Conservation (phyloP, 2,797 vertebrate species). For the Onychomys leucogaster region DNA sequence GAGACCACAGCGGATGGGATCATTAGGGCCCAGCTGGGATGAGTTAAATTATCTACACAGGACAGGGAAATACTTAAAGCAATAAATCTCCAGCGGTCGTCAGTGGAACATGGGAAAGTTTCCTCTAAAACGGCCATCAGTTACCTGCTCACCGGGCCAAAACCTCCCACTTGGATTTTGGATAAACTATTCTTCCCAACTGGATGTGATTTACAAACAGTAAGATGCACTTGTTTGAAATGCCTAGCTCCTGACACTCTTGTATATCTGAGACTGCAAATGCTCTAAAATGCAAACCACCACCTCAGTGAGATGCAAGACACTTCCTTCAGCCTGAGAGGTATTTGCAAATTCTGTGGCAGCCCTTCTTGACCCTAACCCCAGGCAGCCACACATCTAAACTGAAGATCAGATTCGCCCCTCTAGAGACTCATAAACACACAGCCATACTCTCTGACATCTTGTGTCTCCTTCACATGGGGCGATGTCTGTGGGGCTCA, state of each 20-base stretch:
- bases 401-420: accelerated
- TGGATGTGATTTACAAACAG: accelerated
- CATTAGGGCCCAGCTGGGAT: conserved; percentile 32
- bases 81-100: neutral
- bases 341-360: accelerated
- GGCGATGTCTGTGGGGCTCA: accelerated
- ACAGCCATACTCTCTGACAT: accelerated
- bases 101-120: neutral
- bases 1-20: neutral
- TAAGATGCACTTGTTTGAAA: neutral
- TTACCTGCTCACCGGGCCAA: neutral
- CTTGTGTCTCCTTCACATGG: neutral
- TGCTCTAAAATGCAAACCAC: accelerated
- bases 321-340: too few species aligned
- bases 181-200: neutral
- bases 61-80: neutral
- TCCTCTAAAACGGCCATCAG: neutral
- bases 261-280: neutral
- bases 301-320: accelerated
- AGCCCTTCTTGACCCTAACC: neutral
- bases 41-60: conserved; percentile 19
- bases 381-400: neutral
- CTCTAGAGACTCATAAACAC: accelerated
- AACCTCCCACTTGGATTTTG: neutral
- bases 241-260: neutral